Conservation (phyloP, 2,113 vertebrate genomes). For the Rhea pennata region DNA sequence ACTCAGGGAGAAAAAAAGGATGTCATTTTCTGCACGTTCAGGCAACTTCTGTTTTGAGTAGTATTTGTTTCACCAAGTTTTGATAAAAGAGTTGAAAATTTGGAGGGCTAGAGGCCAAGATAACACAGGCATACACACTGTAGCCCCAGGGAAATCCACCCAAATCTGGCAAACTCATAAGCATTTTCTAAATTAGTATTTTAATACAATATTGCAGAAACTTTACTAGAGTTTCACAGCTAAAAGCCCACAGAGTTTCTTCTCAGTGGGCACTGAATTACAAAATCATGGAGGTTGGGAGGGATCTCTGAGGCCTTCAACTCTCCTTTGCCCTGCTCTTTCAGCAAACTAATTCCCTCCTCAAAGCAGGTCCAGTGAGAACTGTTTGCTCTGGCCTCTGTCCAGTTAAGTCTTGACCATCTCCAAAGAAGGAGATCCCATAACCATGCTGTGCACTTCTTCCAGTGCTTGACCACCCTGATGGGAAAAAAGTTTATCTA, state of each 20-base stretch:
- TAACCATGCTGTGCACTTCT: background rate
- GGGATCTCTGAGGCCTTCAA: background rate
- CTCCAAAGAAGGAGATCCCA: background rate
- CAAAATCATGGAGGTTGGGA: background rate
- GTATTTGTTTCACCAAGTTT: background rate
- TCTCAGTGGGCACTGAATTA: background rate
- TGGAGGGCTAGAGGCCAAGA: background rate
- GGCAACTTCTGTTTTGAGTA: background rate
- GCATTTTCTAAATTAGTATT: background rate
- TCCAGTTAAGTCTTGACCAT: background rate
- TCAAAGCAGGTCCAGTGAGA: background rate
- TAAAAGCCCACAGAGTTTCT: background rate
- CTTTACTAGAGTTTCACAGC: background rate
- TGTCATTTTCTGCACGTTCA: background rate
- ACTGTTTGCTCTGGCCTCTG: background rate
- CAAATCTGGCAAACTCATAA: background rate
- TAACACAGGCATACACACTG: background rate
- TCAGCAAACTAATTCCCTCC: background rate
- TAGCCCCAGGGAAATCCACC: background rate
- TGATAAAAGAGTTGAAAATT: background rate
- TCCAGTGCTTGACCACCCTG: background rate
- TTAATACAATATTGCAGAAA: background rate
- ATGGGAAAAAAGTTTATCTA: background rate
- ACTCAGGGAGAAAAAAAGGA: background rate
- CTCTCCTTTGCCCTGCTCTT: background rate